A percentile compares a stretch with the other conserved stretches of the same genome.
phyloP scores from a whole-genome alignment of 2,888 invertebrate species.

The Geophilus truncorum region DNA sequence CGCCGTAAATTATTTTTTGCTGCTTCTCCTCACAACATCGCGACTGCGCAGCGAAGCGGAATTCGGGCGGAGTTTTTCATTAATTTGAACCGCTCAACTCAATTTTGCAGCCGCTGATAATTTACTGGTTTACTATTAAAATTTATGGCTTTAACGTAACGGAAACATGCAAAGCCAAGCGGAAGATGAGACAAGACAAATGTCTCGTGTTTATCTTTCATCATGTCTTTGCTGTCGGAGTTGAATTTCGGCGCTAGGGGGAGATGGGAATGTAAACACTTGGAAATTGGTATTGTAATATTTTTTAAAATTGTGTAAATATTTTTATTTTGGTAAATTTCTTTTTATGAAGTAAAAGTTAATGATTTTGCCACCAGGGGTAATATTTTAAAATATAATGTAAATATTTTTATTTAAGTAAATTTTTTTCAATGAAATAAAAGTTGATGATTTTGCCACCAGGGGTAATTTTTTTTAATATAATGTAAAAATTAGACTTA shows the following conservation, averaged over 20 bases:
- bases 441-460: too few relatives aligned
- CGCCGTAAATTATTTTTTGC: not conserved
- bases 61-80: not conserved
- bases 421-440: too few relatives aligned
- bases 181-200: not conserved
- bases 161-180: not conserved
- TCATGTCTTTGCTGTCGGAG: not conserved
- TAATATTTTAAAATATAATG: too few relatives aligned
- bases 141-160: not conserved
- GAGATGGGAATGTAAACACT: not conserved
- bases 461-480: too few relatives aligned
- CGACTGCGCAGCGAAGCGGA: not conserved
- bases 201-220: not conserved
- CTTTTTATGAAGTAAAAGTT: too few relatives aligned
- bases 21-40: not conserved
- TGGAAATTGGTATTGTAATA: not conserved
- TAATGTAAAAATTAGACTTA: too few relatives aligned
- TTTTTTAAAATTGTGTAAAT: too few relatives aligned
- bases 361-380: too few relatives aligned
- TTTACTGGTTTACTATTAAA: not conserved
- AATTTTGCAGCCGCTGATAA: not conserved
- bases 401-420: too few relatives aligned
- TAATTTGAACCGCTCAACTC: not conserved
- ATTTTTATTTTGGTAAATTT: too few relatives aligned
- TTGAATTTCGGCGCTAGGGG: too few relatives aligned